Evolutionary conservation across 2,113 vertebrate genomes (phyloP), one percentile per base, ranked within the genome.

Genomic region (Stictonetta naevosa): DNA sequence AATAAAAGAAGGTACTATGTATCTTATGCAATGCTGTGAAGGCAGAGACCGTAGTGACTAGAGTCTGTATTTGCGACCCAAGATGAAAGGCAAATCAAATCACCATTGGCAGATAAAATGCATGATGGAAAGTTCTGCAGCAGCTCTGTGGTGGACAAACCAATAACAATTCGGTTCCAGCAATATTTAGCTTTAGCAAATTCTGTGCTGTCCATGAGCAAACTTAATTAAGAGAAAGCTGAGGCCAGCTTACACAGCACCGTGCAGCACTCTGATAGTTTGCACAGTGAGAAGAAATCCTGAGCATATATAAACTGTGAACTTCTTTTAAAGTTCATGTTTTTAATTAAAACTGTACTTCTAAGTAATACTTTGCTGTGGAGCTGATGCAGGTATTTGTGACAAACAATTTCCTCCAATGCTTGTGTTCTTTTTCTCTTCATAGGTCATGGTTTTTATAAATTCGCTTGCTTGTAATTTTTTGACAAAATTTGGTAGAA

Each of bases 221-320:
- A 92, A 92, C 79, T 89, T 91, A 96, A 96, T 96, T 97, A 96
- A 96, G 88, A 94, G 92, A 92, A 92, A 92, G 68, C 38, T 72
- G 76, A 96, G 83, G 93, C 52, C 83, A 68, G 83, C 90, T 92
- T 90, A 81, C 72, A 56, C 60, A 95, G 91, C 86, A 81, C 5
- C 5, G 40, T 83, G 83, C 42, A 73, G 53, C 36, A 79, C 29
- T 74, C 64, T 64, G 67, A n/a, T 80, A 69, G 73, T 90, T 96
- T 93, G 46, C 91, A 83, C 84, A 94, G 69, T 91, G 93, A 92
- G 44, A 79, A 91, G 56, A 95, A 84, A 83, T 87, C 53, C 34
- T 89, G 25, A 16, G 72, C 18, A 31, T 84, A 56, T 78, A 68
- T 86, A 89, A 95, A 78, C 56, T 81, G 50, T 62, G 67, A 87